Conservation (phyloP, 1,140 invertebrate species). For the Pteromalus puparum region DNA sequence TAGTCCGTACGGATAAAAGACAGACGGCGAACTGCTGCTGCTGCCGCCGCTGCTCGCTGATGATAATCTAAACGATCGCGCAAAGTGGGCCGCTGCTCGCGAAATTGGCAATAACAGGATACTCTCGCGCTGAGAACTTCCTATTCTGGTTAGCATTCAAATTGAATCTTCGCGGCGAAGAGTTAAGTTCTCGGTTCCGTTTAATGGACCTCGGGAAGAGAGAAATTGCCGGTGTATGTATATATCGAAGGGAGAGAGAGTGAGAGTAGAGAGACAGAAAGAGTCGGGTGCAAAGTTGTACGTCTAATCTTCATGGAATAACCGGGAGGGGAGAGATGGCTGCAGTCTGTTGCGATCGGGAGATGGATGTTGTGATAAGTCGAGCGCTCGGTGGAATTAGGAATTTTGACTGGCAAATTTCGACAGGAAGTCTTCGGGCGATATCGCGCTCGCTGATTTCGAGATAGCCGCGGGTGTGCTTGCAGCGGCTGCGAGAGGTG, state of each 20-base stretch:
- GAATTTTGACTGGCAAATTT: slow-evolving; percentile 25
- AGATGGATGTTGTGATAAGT: slow-evolving; percentile 22
- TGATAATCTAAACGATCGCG: slow-evolving; percentile 72
- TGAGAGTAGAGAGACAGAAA: background rate
- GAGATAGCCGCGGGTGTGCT: background rate
- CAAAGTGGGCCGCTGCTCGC: slow-evolving; percentile 64
- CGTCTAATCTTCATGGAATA: background rate
- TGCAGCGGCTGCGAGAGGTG: too few species aligned
- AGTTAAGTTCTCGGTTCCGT: slow-evolving; percentile 59
- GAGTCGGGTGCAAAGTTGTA: background rate
- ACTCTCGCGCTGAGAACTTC: slow-evolving; percentile 64
- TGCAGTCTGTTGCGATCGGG: background rate
- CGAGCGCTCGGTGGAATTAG: background rate
- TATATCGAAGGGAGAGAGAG: background rate
- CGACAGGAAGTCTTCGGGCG: background rate
- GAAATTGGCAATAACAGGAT: slow-evolving; percentile 71
- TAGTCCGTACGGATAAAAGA: slow-evolving; percentile 41
- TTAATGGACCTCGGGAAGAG: slow-evolving; percentile 67
- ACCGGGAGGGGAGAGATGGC: background rate
- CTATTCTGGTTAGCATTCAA: slow-evolving; percentile 72
- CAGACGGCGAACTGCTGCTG: slow-evolving; percentile 11
- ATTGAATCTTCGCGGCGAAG: slow-evolving; percentile 70
- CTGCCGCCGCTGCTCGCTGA: slow-evolving; percentile 52
- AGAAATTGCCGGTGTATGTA: slow-evolving; percentile 65
- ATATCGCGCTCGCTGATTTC: background rate